Evolutionary conservation across 2,797 vertebrate species (phyloP), one percentile per base, ranked within the genome.

Genomic region (Cottoperca gobio): DNA sequence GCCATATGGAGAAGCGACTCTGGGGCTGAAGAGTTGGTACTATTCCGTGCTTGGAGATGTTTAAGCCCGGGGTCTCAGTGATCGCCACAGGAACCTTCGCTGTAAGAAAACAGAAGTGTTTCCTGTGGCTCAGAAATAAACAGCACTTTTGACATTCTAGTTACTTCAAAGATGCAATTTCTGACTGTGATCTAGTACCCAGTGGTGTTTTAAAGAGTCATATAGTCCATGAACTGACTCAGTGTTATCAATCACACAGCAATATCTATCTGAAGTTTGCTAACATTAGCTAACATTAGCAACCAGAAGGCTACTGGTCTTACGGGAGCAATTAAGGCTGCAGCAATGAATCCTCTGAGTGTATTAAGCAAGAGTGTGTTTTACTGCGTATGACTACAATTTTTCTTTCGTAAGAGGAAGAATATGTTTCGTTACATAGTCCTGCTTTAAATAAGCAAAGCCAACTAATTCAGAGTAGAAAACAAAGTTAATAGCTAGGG

Each of bases 41-140:
- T 0, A 14, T 1, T 13, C 23, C 6, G 12, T 2, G 1, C 5
- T 35, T 6, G n/a, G 73, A 55, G 11, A 6, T 28, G 33, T 61
- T 59, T 2, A 16, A 7, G 11, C 0, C 16, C 2, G 69, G 19
- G 6, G 28, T 16, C 21, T 49, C 31, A 1, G 66, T 33, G 11
- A 57, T 66, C 21, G 53, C 62, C 26, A 67, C 58, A 6, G 66
- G 73, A 31, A 24, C 16, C 60, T 87, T 91, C 88, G 83, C 93
- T 94, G 76, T 8, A 60, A 53, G 21, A 82, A 42, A 57, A 65
- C 16, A 83, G 1, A 63, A 61, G 5, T 21, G 13, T n/a, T 39
- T 26, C 1, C 46, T 17, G 21, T 14, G 23, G 35, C 10, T 26
- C 42, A 55, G 17, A 28, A 42, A 55, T 35, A 1, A 11, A 68